Conservation (phyloP, 2,888 invertebrate genomes). For the Troides helena region DNA sequence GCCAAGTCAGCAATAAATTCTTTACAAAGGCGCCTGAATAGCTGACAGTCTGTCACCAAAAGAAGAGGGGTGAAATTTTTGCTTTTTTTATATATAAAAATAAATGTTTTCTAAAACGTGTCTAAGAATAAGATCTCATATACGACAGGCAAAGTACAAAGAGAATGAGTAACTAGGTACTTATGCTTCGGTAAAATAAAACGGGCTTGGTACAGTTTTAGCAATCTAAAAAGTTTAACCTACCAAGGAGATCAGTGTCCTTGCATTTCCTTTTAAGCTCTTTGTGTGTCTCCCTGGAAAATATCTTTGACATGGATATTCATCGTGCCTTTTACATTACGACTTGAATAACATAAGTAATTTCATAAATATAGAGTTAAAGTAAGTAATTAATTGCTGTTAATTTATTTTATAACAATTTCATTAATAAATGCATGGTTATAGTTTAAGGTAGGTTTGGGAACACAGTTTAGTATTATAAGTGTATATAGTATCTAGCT, state of each 20-base stretch:
- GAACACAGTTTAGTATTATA: too few species aligned
- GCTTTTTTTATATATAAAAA: too few species aligned
- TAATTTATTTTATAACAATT: too few species aligned
- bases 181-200: constrained; percentile 16
- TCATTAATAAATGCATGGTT: too few species aligned
- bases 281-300: constrained; percentile 1
- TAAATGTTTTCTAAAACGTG: not conserved
- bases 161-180: not conserved
- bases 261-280: constrained; percentile 6
- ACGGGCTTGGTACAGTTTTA: constrained; percentile 10
- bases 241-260: constrained; percentile 5
- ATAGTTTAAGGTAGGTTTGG: too few species aligned
- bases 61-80: too few species aligned
- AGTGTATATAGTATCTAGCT: too few species aligned
- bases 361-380: too few species aligned
- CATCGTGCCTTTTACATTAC: not conserved
- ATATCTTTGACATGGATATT: constrained; percentile 10
- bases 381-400: too few species aligned
- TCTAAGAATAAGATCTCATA: not conserved
- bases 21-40: too few species aligned
- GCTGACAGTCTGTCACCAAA: too few species aligned
- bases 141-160: not conserved
- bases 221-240: not conserved
- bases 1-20: too few species aligned
- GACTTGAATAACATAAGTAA: not conserved